phyloP scores from a whole-genome alignment of 2,888 invertebrate species.

The Drosophila planitibia region DNA sequence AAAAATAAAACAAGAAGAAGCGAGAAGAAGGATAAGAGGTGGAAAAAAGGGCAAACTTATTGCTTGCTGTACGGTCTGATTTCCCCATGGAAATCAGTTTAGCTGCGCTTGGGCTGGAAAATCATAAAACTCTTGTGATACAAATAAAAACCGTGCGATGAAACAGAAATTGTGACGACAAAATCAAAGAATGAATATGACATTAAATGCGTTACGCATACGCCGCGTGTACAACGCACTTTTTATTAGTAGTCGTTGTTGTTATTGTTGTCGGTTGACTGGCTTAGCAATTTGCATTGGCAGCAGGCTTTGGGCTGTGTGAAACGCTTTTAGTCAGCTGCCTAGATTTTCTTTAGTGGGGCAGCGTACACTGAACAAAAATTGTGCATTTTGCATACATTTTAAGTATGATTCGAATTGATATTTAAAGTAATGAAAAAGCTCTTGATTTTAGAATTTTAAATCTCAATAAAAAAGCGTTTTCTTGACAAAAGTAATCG shows the following conservation, averaged over 20 bases:
- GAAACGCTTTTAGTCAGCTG: constrained; percentile 44
- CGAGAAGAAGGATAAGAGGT: constrained; percentile 22
- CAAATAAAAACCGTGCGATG: constrained; percentile 73
- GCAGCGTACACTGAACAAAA: not conserved
- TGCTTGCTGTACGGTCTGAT: constrained; percentile 63
- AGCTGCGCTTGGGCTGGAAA: constrained; percentile 73
- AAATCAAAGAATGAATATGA: constrained; percentile 55
- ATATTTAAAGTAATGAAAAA: not conserved
- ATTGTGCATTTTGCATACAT: too few species aligned
- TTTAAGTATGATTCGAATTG: not conserved
- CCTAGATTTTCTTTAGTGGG: constrained; percentile 20
- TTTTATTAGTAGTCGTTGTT: constrained; percentile 19
- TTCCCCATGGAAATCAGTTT: constrained; percentile 85
- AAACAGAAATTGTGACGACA: constrained; percentile 52
- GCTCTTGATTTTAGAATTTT: not conserved
- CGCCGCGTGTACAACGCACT: constrained; percentile 63
- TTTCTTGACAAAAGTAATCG: not conserved
- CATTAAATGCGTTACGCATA: constrained; percentile 68
- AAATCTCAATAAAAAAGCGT: fast-evolving
- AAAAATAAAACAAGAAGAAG: constrained; percentile 23
- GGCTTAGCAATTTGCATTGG: constrained; percentile 71
- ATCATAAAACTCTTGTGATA: constrained; percentile 84
- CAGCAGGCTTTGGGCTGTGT: constrained; percentile 37
- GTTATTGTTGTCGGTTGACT: constrained; percentile 32
- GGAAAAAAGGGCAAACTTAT: constrained; percentile 52